Percentiles rank a stretch among this genome's conserved stretches.
These are phyloP conservation scores for Zootermopsis nevadensis DNA, from an alignment of 2,888 invertebrate genomes.

Conservation along the genomic window DNA sequence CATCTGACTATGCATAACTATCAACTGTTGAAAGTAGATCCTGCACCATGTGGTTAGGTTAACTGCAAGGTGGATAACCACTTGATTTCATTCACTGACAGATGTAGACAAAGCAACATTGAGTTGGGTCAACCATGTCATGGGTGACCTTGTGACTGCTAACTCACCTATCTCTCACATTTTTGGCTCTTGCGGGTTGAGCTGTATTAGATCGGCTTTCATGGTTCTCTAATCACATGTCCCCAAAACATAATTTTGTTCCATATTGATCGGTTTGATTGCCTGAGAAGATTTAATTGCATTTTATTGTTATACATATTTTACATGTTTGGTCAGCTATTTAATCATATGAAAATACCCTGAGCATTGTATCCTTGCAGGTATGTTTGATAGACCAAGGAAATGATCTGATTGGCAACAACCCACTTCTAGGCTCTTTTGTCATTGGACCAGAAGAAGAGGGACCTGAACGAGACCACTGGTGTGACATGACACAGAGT, in stretches of 20 bases:
- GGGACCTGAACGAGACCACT: conserved; percentile 82
- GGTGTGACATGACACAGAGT: conserved; percentile 89
- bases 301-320: not conserved
- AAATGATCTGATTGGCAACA: conserved; percentile 72
- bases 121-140: too few relatives aligned
- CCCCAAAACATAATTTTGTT: not conserved
- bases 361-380: conserved; percentile 58
- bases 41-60: too few relatives aligned
- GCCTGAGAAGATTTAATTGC: too few relatives aligned
- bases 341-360: not conserved
- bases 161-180: too few relatives aligned
- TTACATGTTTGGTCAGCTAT: not conserved
- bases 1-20: too few relatives aligned
- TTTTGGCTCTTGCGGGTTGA: too few relatives aligned
- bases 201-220: not conserved
- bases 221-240: too few relatives aligned
- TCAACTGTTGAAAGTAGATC: too few relatives aligned
- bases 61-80: too few relatives aligned
- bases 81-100: too few relatives aligned
- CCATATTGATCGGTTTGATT: not conserved
- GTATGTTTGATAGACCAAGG: conserved; percentile 71
- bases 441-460: conserved; percentile 77
- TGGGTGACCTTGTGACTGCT: too few relatives aligned
- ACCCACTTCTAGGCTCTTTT: conserved; percentile 75
- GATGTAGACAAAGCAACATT: too few relatives aligned